Evolutionary conservation across 1,140 invertebrate genomes (phyloP), one percentile per base, ranked within the genome.

Genomic region (Battus philenor): DNA sequence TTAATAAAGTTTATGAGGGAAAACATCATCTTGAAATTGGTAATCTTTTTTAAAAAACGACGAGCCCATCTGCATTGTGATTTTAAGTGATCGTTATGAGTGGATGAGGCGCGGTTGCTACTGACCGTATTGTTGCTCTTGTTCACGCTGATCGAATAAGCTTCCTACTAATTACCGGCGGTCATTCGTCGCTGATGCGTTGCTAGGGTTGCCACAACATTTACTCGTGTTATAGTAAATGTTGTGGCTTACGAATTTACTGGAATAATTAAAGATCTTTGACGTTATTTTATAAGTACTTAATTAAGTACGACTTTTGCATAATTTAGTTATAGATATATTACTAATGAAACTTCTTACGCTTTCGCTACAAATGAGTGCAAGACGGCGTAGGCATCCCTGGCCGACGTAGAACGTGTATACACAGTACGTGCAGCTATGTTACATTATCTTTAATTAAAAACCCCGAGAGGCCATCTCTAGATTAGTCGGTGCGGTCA

Each of bases 381-480:
- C n/a, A 20, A 20, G 18, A 47, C 38, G 30, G 33, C 20, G 36
- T 29, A 17, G 54, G 9, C 50, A 60, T 15, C 66, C 66, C 66
- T 69, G 43, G 7, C 6, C n/a, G 4, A 13, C 50, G 32, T 26
- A 2, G 18, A 27, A 54, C 32, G 41, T 44, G 57, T 69, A 59
- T 58, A 58, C 62, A 59, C 68, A 66, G 49, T 68, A 76, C 77
- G 77, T 74, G 75, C 47, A 53, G 75, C 72, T 74, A 81, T 84
- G 79, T 79, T 68, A 70, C 60, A 80, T 72, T 79, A 77, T 75
- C 72, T 80, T 84, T 82, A 84, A 82, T 84, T 84, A 84, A 84
- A 84, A 80, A 69, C 69, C 52, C 58, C 58, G 44, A 65, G 64
- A 62, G 66, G 57, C 71, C 73, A 76, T 75, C 72, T 70, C 70